Conservation (phyloP, 53 echinoderm and acorn worm species). For the Paracentrotus lividus region DNA sequence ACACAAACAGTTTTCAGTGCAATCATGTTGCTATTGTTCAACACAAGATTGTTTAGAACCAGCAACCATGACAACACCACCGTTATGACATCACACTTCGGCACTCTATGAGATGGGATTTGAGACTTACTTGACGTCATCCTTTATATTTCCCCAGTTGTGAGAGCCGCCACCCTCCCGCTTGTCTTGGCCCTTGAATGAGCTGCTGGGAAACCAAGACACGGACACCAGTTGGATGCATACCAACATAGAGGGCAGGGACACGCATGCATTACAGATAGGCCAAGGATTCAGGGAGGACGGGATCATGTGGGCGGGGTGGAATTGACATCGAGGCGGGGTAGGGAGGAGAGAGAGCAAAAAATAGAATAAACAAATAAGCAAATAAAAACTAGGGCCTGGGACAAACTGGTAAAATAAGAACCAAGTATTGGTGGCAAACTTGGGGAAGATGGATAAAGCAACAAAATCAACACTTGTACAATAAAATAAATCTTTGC, state of each 20-base stretch:
- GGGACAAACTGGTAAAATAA: slow-evolving; percentile 1
- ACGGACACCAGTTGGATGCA: slow-evolving; percentile 65
- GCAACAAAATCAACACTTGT: background rate
- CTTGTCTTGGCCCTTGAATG: slow-evolving; percentile 98
- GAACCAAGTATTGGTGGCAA: background rate
- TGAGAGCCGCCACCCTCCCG: slow-evolving; percentile 95
- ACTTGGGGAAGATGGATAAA: background rate
- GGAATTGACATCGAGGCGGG: background rate
- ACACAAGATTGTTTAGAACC: too few relatives aligned
- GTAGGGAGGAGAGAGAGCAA: slow-evolving; percentile 18
- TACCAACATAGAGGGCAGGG: slow-evolving; percentile 26
- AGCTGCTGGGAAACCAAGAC: slow-evolving; percentile 89
- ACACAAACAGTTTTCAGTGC: too few relatives aligned
- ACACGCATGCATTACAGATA: background rate
- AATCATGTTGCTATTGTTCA: too few relatives aligned
- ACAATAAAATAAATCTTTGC: background rate
- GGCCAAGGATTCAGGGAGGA: background rate
- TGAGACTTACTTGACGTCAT: slow-evolving; percentile 94
- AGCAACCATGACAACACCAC: too few relatives aligned
- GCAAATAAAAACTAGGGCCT: slow-evolving; percentile 22
- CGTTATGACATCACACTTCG: too few relatives aligned
- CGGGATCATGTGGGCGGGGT: background rate
- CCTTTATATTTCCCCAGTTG: slow-evolving; percentile 97
- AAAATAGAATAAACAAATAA: slow-evolving; percentile 43
- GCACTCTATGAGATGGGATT: too few relatives aligned